Evolutionary conservation across 2,113 vertebrate species (phyloP), one percentile per base, ranked within the genome.

Genomic region (Rattus rattus): DNA sequence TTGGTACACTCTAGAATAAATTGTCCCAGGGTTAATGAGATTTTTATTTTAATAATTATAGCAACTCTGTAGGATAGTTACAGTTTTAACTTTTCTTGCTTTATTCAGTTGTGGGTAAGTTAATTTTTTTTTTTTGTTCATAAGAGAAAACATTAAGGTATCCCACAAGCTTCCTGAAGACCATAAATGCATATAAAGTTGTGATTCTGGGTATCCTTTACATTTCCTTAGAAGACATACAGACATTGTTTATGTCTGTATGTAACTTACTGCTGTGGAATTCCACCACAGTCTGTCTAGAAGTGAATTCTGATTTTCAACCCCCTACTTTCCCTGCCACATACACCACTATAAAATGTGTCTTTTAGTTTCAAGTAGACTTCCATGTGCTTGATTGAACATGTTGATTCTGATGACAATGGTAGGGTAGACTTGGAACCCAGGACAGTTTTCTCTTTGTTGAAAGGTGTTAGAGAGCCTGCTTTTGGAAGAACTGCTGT

Each of bases 1-100:
- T 92, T 80, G 70, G 63, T 80, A 52, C 22, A 88, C 39, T 80
- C 43, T 93, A 80, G 92, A 95, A 77, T 94, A 85, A 94, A 65
- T 94, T 94, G 84, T 59, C 85, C 39, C 30, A 39, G 54, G 88
- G 80, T 93, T 96, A 97, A 96, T 93, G 88, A 93, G 84, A 88
- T 90, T 97, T 84, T 96, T 91, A 88, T 92, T 93, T 95, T 88
- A 97, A 94, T 95, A 90, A 94, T 92, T 81, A 94, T 88, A 80
- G 19, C 89, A 95, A 85, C 56, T 87, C 87, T 90, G 75, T 79
- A 72, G 69, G 93, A 87, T 94, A 87, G 33, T 49, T 93, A 4
- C 93, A 72, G 80, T 56, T 65, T 92, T 93, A 43, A n/a, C 30
- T 73, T 79, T 92, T 91, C 87, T 73, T 88, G 43, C 49, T 5